Base-by-base conservation (phyloP, 1,140 invertebrate species). In the Drosophila sucinea region DNA sequence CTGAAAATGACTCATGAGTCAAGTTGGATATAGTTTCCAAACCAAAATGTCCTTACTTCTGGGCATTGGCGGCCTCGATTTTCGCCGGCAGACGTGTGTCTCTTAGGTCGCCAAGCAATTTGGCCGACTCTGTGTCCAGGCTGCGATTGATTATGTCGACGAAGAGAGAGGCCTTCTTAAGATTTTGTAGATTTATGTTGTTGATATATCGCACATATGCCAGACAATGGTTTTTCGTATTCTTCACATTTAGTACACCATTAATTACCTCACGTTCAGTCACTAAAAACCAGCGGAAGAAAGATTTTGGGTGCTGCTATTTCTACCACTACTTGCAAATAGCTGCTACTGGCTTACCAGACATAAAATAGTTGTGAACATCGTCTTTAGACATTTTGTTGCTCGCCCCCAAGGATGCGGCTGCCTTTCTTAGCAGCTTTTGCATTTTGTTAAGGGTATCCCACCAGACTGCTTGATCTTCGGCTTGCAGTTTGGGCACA, bases 361-460 rank as follows among this genome's bases (percentile, higher is more conserved):
- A 99, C 98, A 99, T 99, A 87, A 98, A 99, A 92, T 99, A 99
- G 92, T 99, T 99, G 82, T 99, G 98, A 95, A 98, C 98, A 11
- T 96, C 96, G 56, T 99, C 98, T 79, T 97, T 96, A 83, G 96
- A 96, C 86, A 99, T 96, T 92, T 97, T 97, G 2, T 96, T 97
- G 73, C 94, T 93, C 57, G 96, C 96, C 79, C 95, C 97, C 10
- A 99, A 93, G 2, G 97, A 97, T 29, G 95, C 95, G 0, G 98
- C 96, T 0, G 98, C 97, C 93, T 99, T 99, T 40, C 98, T 93
- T 56, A 99, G 95, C 2, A 99, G 93, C 91, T 98, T 98, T 92
- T 99, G 98, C 95, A 99, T 98, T 91, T 98, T 98, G 17, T 94
- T 95, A 73, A 99, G 94, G 0, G 97, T 99, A 79, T 98, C 98